These are phyloP conservation scores for Drosophila nasuta DNA, from an alignment of 1,140 invertebrate genomes.

Conservation along the genomic window DNA sequence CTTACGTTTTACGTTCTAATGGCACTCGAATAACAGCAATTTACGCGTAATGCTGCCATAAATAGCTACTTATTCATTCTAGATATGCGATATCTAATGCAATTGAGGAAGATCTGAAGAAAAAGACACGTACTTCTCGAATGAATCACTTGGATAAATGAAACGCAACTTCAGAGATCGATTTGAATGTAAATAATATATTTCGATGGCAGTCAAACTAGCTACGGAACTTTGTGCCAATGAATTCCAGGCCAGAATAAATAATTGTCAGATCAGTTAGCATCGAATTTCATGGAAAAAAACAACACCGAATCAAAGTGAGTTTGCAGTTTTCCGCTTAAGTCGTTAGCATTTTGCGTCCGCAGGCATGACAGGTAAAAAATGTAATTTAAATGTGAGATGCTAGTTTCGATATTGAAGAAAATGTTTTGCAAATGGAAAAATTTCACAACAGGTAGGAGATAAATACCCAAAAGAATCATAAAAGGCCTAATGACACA, in stretches of 20 bases:
- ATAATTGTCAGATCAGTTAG: constrained; percentile 21
- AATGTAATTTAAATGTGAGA: constrained; percentile 24
- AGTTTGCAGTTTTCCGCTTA: constrained; percentile 39
- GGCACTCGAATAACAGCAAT: constrained; percentile 2
- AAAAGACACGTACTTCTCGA: background rate
- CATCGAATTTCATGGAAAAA: constrained; percentile 26
- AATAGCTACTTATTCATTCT: background rate
- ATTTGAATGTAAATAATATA: too few relatives aligned
- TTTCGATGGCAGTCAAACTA: too few relatives aligned
- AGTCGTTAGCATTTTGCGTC: constrained; percentile 15
- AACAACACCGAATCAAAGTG: constrained; percentile 19
- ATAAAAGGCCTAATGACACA: constrained; percentile 27
- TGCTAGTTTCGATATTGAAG: constrained; percentile 19
- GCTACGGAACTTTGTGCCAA: background rate
- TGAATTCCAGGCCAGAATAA: background rate
- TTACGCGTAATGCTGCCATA: constrained; percentile 3
- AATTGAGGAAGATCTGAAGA: background rate
- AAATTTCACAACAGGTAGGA: constrained; percentile 22
- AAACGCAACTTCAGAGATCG: background rate
- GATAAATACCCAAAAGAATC: constrained; percentile 21
- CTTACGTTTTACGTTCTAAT: background rate
- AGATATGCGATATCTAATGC: constrained; percentile 2
- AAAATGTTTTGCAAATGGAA: constrained; percentile 25
- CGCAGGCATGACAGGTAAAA: constrained; percentile 40
- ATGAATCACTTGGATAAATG: background rate